Evolutionary conservation across 2,797 vertebrate genomes (phyloP), one percentile per base, ranked within the genome.

Genomic region (Mus spretus): DNA sequence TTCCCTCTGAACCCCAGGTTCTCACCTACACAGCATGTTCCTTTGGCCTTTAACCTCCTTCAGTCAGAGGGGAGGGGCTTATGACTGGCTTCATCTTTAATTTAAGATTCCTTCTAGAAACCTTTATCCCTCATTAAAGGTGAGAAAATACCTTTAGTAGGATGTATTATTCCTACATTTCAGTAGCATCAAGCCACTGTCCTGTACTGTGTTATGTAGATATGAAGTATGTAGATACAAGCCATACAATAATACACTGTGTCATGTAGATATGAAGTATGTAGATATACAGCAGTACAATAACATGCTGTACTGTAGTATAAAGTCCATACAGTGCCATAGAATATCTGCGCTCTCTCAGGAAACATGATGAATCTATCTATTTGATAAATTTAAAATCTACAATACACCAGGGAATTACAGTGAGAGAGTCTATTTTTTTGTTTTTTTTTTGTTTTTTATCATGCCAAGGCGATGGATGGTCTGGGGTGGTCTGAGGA

Each of bases 21-120:
- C 89, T 77, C 84, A 83, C 90, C 77, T n/a, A 24, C 15, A 37
- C 0, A 53, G 82, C 70, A 9, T 81, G 50, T 77, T 92, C 90
- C 61, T 79, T 89, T 95, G 37, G n/a, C 96, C 22, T 90, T 96
- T 83, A 70, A 59, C 70, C 6, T 67, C 94, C 96, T 85, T 34
- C 55, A 84, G 65, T 37, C 61, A 94, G 97, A 89, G 74, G 82
- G 20, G 24, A 37, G 50, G 17, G 93, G 53, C 90, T 96, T 93
- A 81, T 98, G 61, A 40, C n/a, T 95, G 89, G 72, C 63, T 82
- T 53, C 83, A 87, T 55, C 74, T 96, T 94, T 90, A 44, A 50
- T 92, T 94, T 94, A 67, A 90, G 4, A 77, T 94, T 80, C 53
- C 26, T 79, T 82, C 50, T 85, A 63, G 92, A 95, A 19, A 34